A percentile compares a stretch with the other conserved stretches of the same genome.
Evolutionary conservation across 2,797 vertebrate genomes (phyloP).

Genomic region (Sylvilagus floridanus): DNA sequence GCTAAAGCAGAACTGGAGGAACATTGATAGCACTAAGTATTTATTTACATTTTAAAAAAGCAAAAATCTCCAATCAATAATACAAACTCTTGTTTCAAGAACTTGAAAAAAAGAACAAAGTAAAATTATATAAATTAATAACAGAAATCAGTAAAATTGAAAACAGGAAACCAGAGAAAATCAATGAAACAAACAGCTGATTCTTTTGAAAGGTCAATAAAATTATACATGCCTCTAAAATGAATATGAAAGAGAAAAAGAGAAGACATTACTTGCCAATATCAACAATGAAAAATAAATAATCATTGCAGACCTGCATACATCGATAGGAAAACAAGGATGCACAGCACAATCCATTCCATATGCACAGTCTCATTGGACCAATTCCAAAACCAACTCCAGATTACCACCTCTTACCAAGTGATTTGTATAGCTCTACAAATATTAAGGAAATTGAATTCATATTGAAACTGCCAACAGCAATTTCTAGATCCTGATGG

Average conservation of each 20-base stretch:
- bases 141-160: background rate
- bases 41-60: background rate
- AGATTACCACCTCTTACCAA: background rate
- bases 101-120: background rate
- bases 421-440: background rate
- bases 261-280: background rate
- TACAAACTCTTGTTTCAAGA: background rate
- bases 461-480: background rate
- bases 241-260: background rate
- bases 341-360: too few relatives aligned
- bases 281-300: background rate
- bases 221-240: background rate
- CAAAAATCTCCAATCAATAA: background rate
- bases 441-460: background rate
- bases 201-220: background rate
- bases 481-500: background rate
- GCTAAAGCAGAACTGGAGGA: background rate
- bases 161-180: background rate
- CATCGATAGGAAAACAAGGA: background rate
- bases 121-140: background rate
- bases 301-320: background rate
- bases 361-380: background rate
- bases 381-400: background rate
- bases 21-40: background rate
- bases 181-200: background rate